phyloP scores from a whole-genome alignment of 2,113 vertebrate species.

The Ammodytes dubius region DNA sequence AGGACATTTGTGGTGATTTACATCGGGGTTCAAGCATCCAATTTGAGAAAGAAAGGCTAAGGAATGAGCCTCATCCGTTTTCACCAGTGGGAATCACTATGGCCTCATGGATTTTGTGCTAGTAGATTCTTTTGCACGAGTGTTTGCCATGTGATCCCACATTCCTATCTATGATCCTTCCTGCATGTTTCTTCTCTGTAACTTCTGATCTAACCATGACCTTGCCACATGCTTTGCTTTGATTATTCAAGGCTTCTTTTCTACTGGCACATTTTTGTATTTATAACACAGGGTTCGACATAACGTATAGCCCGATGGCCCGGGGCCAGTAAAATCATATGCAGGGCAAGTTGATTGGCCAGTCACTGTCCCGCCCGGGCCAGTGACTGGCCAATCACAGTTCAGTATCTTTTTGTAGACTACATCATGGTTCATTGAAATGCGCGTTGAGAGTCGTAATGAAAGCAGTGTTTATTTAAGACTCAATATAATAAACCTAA shows the following conservation, averaged over 20 bases:
- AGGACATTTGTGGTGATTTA: not conserved
- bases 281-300: too few species aligned
- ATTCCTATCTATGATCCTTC: not conserved
- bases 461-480: too few species aligned
- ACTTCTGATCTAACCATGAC: not conserved
- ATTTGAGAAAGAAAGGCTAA: not conserved
- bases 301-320: too few species aligned
- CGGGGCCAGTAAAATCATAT: too few species aligned
- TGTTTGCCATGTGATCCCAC: conserved; percentile 36
- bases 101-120: conserved; percentile 3
- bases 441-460: too few species aligned
- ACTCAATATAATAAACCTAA: too few species aligned
- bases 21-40: conserved; percentile 28
- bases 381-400: too few species aligned
- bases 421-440: too few species aligned
- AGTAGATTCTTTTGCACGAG: conserved; percentile 14
- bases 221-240: not conserved
- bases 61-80: not conserved
- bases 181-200: not conserved
- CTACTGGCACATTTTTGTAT: not conserved
- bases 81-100: not conserved
- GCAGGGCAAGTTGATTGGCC: too few species aligned
- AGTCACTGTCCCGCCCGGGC: too few species aligned
- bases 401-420: too few species aligned
- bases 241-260: not conserved